A percentile compares a stretch with the other conserved stretches of the same genome.
Conservation (phyloP, 2,797 vertebrate genomes). For the Coreius guichenoti region DNA sequence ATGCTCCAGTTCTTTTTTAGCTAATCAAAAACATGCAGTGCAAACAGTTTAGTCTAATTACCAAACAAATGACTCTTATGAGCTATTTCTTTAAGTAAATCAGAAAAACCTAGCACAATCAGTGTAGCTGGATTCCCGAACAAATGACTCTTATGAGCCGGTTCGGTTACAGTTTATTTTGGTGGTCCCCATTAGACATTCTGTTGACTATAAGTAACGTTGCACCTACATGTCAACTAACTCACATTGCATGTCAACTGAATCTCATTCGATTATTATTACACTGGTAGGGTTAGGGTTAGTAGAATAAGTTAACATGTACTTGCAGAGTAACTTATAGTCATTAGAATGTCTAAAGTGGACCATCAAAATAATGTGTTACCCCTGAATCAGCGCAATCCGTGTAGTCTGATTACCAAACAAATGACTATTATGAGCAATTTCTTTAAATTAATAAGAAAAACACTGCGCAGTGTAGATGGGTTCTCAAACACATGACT, state of each 20-base stretch:
- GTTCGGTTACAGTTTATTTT: neutral
- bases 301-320: neutral
- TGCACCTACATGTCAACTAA: neutral
- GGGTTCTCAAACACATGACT: no score
- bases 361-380: neutral
- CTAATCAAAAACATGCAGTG: neutral
- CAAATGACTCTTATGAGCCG: neutral
- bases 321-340: neutral
- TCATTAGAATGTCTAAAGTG: neutral
- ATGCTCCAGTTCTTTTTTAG: neutral
- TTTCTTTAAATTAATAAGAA: no score
- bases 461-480: no score
- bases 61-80: neutral
- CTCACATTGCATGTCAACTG: neutral
- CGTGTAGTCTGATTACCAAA: no score
- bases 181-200: neutral
- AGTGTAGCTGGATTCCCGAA: neutral
- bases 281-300: neutral
- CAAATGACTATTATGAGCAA: no score
- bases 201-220: neutral
- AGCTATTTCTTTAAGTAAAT: conserved; percentile 2
- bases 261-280: neutral
- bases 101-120: neutral
- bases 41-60: neutral
- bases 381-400: no score